Conservation (phyloP, 2,888 invertebrate genomes). For the Phalera bucephala region DNA sequence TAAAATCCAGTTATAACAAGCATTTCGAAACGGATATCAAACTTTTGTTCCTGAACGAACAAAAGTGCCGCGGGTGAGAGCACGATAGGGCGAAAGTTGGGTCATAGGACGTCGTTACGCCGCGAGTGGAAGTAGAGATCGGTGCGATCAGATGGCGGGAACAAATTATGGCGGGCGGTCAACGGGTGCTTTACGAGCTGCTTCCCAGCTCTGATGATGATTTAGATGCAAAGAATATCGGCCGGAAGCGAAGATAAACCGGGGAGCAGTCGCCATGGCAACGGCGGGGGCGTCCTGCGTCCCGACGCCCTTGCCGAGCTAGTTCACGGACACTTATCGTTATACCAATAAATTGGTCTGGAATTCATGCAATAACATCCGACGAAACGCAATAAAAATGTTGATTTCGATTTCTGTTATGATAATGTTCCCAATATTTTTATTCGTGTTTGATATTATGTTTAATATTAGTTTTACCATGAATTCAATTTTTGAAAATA, state of each 20-base stretch:
- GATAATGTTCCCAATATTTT: too few relatives aligned
- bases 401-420: slow-evolving; percentile 44
- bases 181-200: slow-evolving; percentile 72
- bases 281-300: slow-evolving; percentile 39
- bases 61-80: slow-evolving; percentile 10
- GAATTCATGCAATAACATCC: slow-evolving; percentile 69
- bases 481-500: too few relatives aligned
- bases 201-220: slow-evolving; percentile 77
- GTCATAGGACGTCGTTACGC: slow-evolving; percentile 11
- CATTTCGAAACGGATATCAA: slow-evolving; percentile 4
- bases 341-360: slow-evolving; percentile 79
- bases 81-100: slow-evolving; percentile 11
- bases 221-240: slow-evolving; percentile 77
- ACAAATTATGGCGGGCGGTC: slow-evolving; percentile 55
- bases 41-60: slow-evolving; percentile 5
- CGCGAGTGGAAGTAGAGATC: slow-evolving; percentile 30
- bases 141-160: slow-evolving; percentile 35
- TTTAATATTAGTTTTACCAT: too few relatives aligned
- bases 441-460: too few relatives aligned
- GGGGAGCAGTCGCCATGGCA: slow-evolving; percentile 63
- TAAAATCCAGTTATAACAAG: slow-evolving; percentile 2
- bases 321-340: slow-evolving; percentile 78
- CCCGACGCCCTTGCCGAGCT: slow-evolving; percentile 60
- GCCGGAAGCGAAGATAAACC: slow-evolving; percentile 56
- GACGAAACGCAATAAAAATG: slow-evolving; percentile 67